These are phyloP conservation scores for Drosophila guanche DNA, from an alignment of 1,140 invertebrate species.

Conservation along the genomic window DNA sequence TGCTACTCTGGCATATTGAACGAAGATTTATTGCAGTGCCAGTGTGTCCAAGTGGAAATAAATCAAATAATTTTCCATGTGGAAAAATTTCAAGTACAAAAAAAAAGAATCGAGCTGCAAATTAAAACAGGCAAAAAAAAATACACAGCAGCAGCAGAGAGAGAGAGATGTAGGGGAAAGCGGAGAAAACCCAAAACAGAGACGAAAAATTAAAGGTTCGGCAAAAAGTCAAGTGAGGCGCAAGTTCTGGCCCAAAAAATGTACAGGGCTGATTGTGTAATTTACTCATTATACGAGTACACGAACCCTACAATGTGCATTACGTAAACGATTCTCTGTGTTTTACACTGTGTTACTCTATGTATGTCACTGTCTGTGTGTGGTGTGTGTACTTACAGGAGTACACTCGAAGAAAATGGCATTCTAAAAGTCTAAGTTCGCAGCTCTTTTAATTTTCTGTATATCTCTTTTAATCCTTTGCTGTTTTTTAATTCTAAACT, in stretches of 20 bases:
- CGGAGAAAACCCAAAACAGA: slow-evolving; percentile 35
- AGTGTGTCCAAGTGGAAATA: slow-evolving; percentile 82
- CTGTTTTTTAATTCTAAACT: too few species aligned
- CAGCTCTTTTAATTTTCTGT: too few species aligned
- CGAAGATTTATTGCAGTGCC: slow-evolving; percentile 82
- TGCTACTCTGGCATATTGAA: slow-evolving; percentile 76
- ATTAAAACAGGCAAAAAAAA: slow-evolving; percentile 55
- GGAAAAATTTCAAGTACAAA: slow-evolving; percentile 76
- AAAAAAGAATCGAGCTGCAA: slow-evolving; percentile 56
- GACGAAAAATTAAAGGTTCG: slow-evolving; percentile 36
- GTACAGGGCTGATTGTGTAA: slow-evolving; percentile 72
- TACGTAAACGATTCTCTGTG: slow-evolving; percentile 35
- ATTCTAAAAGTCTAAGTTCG: too few species aligned
- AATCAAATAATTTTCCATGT: slow-evolving; percentile 83
- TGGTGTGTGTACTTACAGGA: too few species aligned
- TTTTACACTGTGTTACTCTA: neutral
- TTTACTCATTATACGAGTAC: slow-evolving; percentile 76
- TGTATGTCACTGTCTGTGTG: slow-evolving; percentile 15
- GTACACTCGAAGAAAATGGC: too few species aligned
- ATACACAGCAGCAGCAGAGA: neutral
- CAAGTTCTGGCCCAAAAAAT: slow-evolving; percentile 34
- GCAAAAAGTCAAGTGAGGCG: slow-evolving; percentile 65
- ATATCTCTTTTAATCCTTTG: too few species aligned
- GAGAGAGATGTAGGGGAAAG: slow-evolving; percentile 9
- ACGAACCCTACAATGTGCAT: slow-evolving; percentile 55